Evolutionary conservation across 2,888 invertebrate species (phyloP), one percentile per base, ranked within the genome.

Genomic region (Chymomyza amoena): DNA sequence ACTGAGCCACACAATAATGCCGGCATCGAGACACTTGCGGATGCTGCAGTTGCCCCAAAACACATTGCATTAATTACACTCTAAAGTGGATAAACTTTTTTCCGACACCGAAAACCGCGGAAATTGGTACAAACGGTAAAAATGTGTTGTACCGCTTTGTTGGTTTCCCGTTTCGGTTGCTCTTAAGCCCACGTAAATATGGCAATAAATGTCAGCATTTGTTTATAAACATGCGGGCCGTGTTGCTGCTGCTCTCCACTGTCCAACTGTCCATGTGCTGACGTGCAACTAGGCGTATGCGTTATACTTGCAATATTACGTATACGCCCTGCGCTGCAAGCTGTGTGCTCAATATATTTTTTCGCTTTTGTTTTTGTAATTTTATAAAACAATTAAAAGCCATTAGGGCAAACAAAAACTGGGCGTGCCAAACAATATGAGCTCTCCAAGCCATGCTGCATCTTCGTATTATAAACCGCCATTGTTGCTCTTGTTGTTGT

Each of bases 381-480:
- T 81, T 87, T 72, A 79, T 76, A 73, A 75, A 84, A 88, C 89
- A 84, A 84, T 84, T 88, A 88, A 84, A 84, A 79, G 75, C 89
- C 87, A 88, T 84, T 84, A 87, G 83, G 61, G 82, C 70, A 64
- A 69, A 86, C 84, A 88, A 83, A 83, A 84, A 86, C 67, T 66
- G n/a, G n/a, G n/a, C 69, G 67, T 65, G 66, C 6, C 70, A 67
- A 69, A 68, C 62, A 61, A 36, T 51, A 70, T 63, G 70, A 57
- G 61, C 70, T 73, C 16, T 54, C 52, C 18, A 16, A 18, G n/a
- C n/a, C 16, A 9, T 18, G 52, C 68, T 68, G 66, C 72, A 67
- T 72, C 78, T 80, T 78, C 73, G 74, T 69, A 60, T 68, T 73
- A 74, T 16, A n/a, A 9, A 56, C 67, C 62, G 68, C 25, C 68